Conservation (phyloP, 1,140 invertebrate species). For the Drosophila grimshawi region DNA sequence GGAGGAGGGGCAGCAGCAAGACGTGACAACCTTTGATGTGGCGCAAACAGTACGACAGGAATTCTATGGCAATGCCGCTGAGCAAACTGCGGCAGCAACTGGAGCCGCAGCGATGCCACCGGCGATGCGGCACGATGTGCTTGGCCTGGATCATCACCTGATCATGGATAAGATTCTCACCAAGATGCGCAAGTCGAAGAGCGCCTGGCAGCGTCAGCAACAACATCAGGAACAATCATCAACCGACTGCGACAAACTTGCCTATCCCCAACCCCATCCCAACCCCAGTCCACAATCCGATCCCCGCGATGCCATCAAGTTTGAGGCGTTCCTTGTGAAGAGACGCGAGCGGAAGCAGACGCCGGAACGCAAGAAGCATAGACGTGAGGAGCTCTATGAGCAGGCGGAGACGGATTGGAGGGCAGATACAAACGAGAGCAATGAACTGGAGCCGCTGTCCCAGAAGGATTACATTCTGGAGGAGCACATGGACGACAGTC, state of each 20-base stretch:
- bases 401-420: neutral
- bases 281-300: neutral
- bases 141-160: constrained; percentile 88
- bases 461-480: constrained; percentile 47
- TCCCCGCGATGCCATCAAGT: constrained; percentile 20
- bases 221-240: constrained; percentile 11
- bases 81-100: neutral
- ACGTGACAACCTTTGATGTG: constrained; percentile 73
- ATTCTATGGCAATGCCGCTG: constrained; percentile 39
- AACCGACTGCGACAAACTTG: too few species aligned
- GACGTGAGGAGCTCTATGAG: constrained; percentile 15
- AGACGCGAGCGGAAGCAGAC: constrained; percentile 51
- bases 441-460: constrained; percentile 13
- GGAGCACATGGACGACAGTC: constrained; percentile 12
- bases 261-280: too few species aligned
- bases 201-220: constrained; percentile 85
- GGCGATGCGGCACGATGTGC: constrained; percentile 89
- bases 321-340: constrained; percentile 55
- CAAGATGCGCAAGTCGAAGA: constrained; percentile 85
- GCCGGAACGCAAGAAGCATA: constrained; percentile 60
- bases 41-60: constrained; percentile 31
- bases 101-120: constrained; percentile 68
- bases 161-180: constrained; percentile 87
- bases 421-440: constrained; percentile 2
- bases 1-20: neutral